Evolutionary conservation across 2,888 invertebrate genomes (phyloP).

Genomic region (Spisula subtruncata): DNA sequence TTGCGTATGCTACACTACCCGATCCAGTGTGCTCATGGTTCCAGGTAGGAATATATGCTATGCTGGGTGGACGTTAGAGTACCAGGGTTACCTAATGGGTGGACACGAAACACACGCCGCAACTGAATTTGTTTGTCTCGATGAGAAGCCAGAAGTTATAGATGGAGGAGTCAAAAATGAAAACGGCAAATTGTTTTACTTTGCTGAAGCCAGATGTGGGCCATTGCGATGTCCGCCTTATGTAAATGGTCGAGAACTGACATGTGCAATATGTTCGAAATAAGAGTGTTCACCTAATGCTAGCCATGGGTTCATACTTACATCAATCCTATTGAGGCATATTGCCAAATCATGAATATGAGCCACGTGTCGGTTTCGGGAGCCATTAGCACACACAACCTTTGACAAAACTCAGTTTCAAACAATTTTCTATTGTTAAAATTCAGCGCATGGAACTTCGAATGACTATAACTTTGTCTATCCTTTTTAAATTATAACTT

Average conservation of each 20-base stretch:
- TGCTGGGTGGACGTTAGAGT: conserved; percentile 36
- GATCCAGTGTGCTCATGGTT: conserved; percentile 35
- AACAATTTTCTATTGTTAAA: no score
- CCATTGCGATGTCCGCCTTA: conserved; percentile 35
- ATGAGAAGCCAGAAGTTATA: conserved; percentile 9
- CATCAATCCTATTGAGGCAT: no score
- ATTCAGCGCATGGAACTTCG: no score
- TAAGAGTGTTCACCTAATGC: not conserved
- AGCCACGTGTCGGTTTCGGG: no score
- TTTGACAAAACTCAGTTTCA: no score
- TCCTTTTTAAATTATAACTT: no score
- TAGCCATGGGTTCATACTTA: no score
- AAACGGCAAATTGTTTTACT: conserved; percentile 37
- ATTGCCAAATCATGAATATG: no score
- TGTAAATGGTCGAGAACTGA: conserved; percentile 40
- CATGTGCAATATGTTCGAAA: conserved; percentile 38
- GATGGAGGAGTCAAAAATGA: not conserved
- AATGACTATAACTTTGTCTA: no score
- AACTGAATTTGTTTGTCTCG: conserved; percentile 35
- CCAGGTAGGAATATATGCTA: conserved; percentile 37
- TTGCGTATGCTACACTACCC: conserved; percentile 32
- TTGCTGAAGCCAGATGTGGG: conserved; percentile 25
- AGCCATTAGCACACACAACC: no score
- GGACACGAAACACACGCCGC: not conserved
- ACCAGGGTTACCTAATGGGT: conserved; percentile 21